phyloP scores from a whole-genome alignment of 2,113 vertebrate species.

The Phaethon lepturus region DNA sequence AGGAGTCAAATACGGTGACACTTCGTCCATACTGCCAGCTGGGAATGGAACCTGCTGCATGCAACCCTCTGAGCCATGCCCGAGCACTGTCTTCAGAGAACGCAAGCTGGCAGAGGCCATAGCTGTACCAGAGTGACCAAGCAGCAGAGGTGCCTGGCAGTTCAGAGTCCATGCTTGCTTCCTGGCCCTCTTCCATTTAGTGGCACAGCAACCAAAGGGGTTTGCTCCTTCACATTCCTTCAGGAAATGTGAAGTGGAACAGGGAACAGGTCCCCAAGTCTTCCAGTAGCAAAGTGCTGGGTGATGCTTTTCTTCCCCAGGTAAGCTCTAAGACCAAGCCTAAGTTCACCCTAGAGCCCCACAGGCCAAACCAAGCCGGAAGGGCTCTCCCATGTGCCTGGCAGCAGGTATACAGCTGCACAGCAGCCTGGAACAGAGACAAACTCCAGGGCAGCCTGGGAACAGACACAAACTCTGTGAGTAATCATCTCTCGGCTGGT shows the following conservation, averaged over 20 bases:
- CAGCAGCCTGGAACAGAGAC: slow-evolving; percentile 14
- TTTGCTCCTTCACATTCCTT: not conserved
- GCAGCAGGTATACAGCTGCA: not conserved
- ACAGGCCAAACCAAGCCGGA: not conserved
- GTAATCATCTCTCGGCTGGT: not conserved
- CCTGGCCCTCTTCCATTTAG: not conserved
- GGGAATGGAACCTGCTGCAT: not conserved
- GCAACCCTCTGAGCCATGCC: not conserved
- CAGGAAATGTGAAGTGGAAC: not conserved
- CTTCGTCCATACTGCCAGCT: not conserved
- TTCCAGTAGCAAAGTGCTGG: not conserved
- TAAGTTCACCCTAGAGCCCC: not conserved
- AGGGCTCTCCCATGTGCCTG: not conserved
- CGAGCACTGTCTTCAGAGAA: not conserved
- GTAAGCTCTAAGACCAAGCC: not conserved
- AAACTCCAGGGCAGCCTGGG: not conserved
- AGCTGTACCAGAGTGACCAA: not conserved
- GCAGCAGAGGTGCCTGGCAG: not conserved
- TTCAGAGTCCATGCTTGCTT: not conserved
- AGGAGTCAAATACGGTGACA: not conserved
- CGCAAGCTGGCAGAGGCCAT: not conserved
- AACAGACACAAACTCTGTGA: slow-evolving; percentile 5
- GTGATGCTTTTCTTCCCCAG: not conserved
- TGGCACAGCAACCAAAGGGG: not conserved
- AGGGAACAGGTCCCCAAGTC: not conserved